Conservation (phyloP, 2,113 vertebrate species). For the Dipodomys merriami region DNA sequence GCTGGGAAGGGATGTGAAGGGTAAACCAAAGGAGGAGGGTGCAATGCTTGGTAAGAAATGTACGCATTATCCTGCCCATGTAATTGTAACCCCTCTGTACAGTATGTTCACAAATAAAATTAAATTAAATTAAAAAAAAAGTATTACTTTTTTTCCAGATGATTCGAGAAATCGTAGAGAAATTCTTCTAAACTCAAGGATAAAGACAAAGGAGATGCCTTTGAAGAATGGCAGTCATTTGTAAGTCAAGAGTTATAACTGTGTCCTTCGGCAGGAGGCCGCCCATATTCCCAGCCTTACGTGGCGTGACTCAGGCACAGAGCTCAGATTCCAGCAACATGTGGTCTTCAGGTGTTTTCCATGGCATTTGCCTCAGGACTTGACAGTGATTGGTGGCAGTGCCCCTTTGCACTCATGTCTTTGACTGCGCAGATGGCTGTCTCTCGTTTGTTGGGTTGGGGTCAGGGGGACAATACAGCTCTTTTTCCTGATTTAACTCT, state of each 20-base stretch:
- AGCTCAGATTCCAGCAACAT: conserved; percentile 54
- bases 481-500: conserved; percentile 42
- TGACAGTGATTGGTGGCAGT: conserved; percentile 2
- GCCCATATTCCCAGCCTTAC: not conserved
- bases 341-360: conserved; percentile 70
- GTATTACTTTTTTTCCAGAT: not conserved
- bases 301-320: not conserved
- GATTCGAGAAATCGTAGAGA: conserved; percentile 13
- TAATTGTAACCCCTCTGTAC: too few relatives aligned
- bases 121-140: too few relatives aligned
- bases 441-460: not conserved
- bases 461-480: not conserved
- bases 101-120: too few relatives aligned
- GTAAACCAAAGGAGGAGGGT: too few relatives aligned
- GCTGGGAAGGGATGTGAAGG: too few relatives aligned
- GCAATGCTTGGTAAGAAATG: too few relatives aligned
- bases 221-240: not conserved
- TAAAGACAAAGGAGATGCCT: not conserved
- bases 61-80: too few relatives aligned
- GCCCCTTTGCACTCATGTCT: not conserved
- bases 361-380: not conserved
- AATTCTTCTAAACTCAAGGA: conserved; percentile 23
- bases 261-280: not conserved
- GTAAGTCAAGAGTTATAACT: not conserved
- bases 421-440: conserved; percentile 22